These are phyloP conservation scores for Pelusios castaneus DNA, from an alignment of 2,113 vertebrate genomes.

Conservation along the genomic window DNA sequence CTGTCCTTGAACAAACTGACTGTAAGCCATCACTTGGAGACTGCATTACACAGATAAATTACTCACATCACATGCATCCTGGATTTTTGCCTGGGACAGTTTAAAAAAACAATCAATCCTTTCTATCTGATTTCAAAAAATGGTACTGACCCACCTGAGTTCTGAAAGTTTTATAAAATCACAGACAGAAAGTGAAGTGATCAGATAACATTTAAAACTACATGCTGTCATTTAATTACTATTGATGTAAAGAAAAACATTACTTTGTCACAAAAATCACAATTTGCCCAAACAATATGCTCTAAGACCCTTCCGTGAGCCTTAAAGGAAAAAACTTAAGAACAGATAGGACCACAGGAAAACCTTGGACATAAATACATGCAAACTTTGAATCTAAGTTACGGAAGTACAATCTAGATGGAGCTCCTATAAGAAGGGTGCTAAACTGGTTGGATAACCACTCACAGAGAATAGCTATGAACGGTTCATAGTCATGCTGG, in stretches of 20 bases:
- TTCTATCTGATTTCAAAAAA: constrained; percentile 52
- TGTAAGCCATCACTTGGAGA: constrained; percentile 39
- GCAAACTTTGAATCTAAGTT: not conserved
- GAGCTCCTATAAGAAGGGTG: no score
- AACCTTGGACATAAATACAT: not conserved
- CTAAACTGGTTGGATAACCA: no score
- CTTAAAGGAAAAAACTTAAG: not conserved
- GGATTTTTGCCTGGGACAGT: constrained; percentile 23
- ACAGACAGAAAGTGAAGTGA: constrained; percentile 32
- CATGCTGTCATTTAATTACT: constrained; percentile 40
- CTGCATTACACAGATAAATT: constrained; percentile 63
- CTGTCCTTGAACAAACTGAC: constrained; percentile 59
- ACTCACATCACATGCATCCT: constrained; percentile 15
- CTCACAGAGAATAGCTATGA: no score
- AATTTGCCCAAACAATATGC: not conserved
- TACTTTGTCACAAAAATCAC: constrained; percentile 6
- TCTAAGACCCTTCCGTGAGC: not conserved
- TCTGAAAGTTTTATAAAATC: constrained; percentile 6
- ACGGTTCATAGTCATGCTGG: no score
- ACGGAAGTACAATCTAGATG: no score
- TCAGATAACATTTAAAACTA: constrained; percentile 16
- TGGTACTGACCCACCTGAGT: not conserved
- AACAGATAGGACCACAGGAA: not conserved
- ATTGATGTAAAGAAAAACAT: constrained; percentile 4
- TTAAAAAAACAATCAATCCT: constrained; percentile 57